Percentiles rank a stretch among this genome's conserved stretches.
Conservation (phyloP, 2,113 vertebrate genomes). For the Pygoscelis adeliae region DNA sequence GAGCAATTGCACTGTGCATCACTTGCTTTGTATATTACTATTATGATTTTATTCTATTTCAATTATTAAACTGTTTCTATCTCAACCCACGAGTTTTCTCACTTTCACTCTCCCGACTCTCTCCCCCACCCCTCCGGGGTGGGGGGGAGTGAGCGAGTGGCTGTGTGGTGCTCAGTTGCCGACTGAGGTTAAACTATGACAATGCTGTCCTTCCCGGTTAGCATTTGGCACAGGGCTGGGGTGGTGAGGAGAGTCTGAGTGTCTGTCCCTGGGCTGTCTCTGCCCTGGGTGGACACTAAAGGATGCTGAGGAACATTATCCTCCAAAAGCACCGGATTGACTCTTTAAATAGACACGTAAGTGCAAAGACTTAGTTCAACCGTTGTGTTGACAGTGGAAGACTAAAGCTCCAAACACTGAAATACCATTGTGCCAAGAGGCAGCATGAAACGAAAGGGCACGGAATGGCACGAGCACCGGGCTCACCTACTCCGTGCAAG, state of each 20-base stretch:
- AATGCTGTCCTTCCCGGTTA: too few species aligned
- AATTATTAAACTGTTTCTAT: too few species aligned
- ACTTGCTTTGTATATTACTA: too few species aligned
- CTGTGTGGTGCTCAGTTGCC: too few species aligned
- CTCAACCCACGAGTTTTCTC: too few species aligned
- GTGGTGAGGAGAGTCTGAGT: neutral
- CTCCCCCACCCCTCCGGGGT: too few species aligned
- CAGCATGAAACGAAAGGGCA: neutral
- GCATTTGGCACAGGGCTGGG: neutral
- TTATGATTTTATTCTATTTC: too few species aligned
- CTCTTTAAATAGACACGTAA: neutral
- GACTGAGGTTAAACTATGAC: too few species aligned
- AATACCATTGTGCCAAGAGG: neutral
- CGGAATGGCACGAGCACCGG: fast-evolving
- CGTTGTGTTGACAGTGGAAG: neutral
- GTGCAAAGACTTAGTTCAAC: neutral
- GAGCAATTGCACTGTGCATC: too few species aligned
- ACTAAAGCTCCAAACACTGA: neutral
- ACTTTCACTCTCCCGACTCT: too few species aligned
- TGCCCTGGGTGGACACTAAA: neutral
- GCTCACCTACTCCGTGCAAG: neutral
- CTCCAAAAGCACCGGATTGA: neutral
- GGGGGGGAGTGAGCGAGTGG: too few species aligned
- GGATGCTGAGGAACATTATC: neutral
- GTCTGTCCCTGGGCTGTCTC: neutral